These are phyloP conservation scores for Aphidius ervi DNA, from an alignment of 1,140 invertebrate species.

Conservation along the genomic window DNA sequence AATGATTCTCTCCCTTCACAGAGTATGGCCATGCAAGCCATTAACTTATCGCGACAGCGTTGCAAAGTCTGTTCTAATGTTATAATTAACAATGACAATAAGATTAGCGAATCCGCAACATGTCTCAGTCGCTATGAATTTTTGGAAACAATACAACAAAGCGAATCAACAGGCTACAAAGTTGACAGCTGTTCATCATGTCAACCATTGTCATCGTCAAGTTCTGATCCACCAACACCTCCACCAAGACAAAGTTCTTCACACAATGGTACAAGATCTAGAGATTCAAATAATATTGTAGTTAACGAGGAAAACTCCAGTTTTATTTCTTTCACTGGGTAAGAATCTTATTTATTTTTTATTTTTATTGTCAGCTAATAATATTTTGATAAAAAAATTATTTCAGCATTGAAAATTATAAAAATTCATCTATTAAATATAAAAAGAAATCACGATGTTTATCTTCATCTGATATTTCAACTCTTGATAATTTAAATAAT, in stretches of 20 bases:
- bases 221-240: conserved; percentile 42
- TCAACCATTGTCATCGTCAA: conserved; percentile 27
- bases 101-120: conserved; percentile 1
- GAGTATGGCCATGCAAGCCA: conserved; percentile 26
- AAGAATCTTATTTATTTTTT: conserved; percentile 7
- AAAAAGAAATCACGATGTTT: conserved; percentile 27
- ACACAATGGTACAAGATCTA: background rate
- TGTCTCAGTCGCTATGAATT: background rate
- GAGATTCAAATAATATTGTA: background rate
- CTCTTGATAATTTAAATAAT: conserved; percentile 15
- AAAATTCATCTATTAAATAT: background rate
- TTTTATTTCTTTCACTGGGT: conserved; percentile 9
- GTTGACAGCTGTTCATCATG: conserved; percentile 13
- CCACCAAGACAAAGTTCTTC: conserved; percentile 31
- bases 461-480: conserved; percentile 38
- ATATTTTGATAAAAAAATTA: conserved; percentile 25
- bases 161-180: conserved; percentile 1
- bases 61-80: conserved; percentile 22
- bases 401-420: conserved; percentile 28
- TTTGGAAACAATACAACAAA: background rate
- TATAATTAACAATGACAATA: conserved; percentile 15
- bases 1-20: conserved; percentile 21
- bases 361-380: conserved; percentile 35
- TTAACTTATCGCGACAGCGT: conserved; percentile 20
- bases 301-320: conserved; percentile 4